Evolutionary conservation across 2,797 vertebrate species (phyloP).

Genomic region (Urocyon cinereoargenteus): DNA sequence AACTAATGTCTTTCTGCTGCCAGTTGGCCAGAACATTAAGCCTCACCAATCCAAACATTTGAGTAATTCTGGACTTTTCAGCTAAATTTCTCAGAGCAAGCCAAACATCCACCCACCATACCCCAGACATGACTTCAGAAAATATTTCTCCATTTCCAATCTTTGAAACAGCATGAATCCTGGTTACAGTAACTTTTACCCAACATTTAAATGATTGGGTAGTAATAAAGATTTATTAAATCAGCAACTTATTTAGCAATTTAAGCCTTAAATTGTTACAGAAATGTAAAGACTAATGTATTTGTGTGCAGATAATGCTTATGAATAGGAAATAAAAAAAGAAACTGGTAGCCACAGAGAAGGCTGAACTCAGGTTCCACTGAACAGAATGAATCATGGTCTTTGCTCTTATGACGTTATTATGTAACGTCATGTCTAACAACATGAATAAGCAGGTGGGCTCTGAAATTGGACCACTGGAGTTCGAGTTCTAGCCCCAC

Average conservation of each 20-base stretch:
- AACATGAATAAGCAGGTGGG: not conserved
- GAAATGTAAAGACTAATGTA: not conserved
- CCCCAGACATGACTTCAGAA: constrained; percentile 76
- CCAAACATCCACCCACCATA: constrained; percentile 69
- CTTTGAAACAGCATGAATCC: constrained; percentile 70
- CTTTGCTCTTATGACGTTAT: not conserved
- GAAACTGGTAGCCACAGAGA: not conserved
- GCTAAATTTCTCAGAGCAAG: constrained; percentile 56
- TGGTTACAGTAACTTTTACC: constrained; percentile 64
- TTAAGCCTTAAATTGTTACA: not conserved
- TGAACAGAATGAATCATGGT: not conserved
- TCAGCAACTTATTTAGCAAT: constrained; percentile 47
- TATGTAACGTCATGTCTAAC: not conserved
- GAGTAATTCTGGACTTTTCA: constrained; percentile 71
- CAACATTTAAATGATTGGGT: constrained; percentile 50
- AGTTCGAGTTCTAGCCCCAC: not conserved
- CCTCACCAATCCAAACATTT: constrained; percentile 77
- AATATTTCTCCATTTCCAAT: constrained; percentile 69
- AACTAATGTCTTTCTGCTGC: not conserved
- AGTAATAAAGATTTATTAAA: constrained; percentile 60
- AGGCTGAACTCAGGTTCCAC: not conserved
- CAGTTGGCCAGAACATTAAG: constrained; percentile 74
- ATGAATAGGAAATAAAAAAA: not conserved
- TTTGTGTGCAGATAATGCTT: not conserved
- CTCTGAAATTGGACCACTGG: not conserved